Percentiles rank a stretch among this genome's conserved stretches.
Conservation (phyloP, 2,888 invertebrate species). For the Parascotia fuliginaria region DNA sequence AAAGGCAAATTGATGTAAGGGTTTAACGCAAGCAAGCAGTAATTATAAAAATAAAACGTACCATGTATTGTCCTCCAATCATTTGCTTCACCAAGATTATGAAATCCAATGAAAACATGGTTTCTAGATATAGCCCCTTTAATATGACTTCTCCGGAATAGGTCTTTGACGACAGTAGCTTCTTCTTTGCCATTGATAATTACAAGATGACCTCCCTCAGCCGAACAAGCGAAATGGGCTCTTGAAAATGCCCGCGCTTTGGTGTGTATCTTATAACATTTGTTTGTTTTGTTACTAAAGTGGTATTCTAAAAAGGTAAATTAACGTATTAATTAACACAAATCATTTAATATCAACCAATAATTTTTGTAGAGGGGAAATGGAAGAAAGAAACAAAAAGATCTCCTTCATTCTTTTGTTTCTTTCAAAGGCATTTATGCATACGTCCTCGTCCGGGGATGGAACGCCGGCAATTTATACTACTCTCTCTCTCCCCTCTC, state of each 20-base stretch:
- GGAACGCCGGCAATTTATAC: no score
- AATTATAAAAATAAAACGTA: constrained; percentile 8
- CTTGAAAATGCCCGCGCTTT: constrained; percentile 50
- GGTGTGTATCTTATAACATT: constrained; percentile 62
- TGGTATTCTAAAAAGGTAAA: constrained; percentile 54
- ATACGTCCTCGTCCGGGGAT: no score
- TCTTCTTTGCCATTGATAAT: constrained; percentile 57
- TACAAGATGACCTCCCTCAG: constrained; percentile 56
- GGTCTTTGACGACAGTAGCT: constrained; percentile 35
- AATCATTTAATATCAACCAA: no score
- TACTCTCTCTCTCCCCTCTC: no score
- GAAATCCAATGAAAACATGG: constrained; percentile 44
- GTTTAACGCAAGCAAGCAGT: no score
- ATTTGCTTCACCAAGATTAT: constrained; percentile 49
- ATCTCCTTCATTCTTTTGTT: no score
- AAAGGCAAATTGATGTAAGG: no score
- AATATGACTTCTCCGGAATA: constrained; percentile 39
- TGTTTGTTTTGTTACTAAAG: constrained; percentile 46
- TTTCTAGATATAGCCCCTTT: constrained; percentile 29
- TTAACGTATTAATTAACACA: no score
- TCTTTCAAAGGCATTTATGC: no score
- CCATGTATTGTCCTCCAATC: constrained; percentile 54
- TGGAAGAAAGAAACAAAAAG: no score
- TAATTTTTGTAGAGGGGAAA: no score
- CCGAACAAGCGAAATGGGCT: constrained; percentile 55